Evolutionary conservation across 2,797 vertebrate species (phyloP), one percentile per base, ranked within the genome.

Genomic region (Adrianichthys oophorus): DNA sequence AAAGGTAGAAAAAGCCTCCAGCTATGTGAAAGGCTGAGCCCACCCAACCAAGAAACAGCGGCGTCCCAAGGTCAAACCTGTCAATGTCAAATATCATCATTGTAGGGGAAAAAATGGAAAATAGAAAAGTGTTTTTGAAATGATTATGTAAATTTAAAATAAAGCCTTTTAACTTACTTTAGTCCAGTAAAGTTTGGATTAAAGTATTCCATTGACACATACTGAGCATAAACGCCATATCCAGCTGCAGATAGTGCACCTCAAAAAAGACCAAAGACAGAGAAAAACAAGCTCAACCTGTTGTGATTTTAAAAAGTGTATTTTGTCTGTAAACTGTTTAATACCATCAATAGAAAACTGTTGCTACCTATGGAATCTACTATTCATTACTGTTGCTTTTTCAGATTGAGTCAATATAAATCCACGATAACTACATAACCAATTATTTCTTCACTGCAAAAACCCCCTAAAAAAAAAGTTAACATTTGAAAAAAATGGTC

Each of bases 1-100:
- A 94, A 84, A 97, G 88, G 84, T 98, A 94, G 86, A 98, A 95
- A 62, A 86, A 71, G 5, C 96, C 97, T 0, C 97, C 97, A 3
- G 93, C 87, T 62, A 92, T 86, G 68, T 95, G 94, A 69, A 97
- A 93, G 4, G 86, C 88, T 5, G 95, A 91, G 80, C 96, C 97
- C 17, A 95, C 93, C 97, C 95, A 99, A 65, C 97, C 97, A 17
- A 98, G 93, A 86, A 98, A 98, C 61, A 99, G 82, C 17, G 97
- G 95, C 2, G 94, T 94, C 67, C 97, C 97, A 26, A 98, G 89
- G 84, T 98, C 94, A 74, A 91, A 98, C 83, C 97, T 99, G 89
- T 43, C 60, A 60, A 68, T 44, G 76, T 32, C 14, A 40, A 42
- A 53, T 41, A 3, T 7, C 23, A 0, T 47, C 37, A 55, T 8